Evolutionary conservation across 1,140 invertebrate genomes (phyloP).

Genomic region (Brachionus rotundiformis): DNA sequence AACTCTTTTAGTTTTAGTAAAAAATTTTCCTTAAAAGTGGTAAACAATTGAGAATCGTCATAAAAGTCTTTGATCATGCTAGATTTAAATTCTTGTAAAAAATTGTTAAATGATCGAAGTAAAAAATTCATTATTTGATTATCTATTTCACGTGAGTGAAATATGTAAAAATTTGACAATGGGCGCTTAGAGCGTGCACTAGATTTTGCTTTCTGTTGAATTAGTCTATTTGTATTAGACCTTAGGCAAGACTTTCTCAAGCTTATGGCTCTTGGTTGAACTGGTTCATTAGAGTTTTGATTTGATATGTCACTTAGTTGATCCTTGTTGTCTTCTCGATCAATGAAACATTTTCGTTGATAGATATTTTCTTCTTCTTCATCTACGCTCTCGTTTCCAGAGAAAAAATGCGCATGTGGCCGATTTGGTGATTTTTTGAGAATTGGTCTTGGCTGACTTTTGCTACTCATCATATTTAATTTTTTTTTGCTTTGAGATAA

Average conservation of each 20-base stretch:
- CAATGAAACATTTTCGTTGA: not conserved
- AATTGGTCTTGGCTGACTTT: slow-evolving; percentile 28
- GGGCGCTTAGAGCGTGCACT: not conserved
- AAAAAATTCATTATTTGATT: slow-evolving; percentile 46
- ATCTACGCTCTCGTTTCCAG: slow-evolving; percentile 5
- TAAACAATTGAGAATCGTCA: slow-evolving; percentile 37
- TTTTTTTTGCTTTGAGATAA: not conserved
- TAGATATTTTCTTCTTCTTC: slow-evolving; percentile 21
- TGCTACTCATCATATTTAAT: slow-evolving; percentile 19
- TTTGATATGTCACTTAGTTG: slow-evolving; percentile 15
- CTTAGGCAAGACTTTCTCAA: slow-evolving; percentile 25
- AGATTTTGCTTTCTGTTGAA: not conserved
- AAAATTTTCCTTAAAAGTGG: slow-evolving; percentile 25
- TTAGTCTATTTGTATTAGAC: not conserved
- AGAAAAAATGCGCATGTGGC: slow-evolving; percentile 6
- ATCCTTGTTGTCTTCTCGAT: not conserved
- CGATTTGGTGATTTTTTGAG: not conserved
- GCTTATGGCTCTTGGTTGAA: not conserved
- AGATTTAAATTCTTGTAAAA: slow-evolving; percentile 25
- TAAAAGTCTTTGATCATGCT: slow-evolving; percentile 27
- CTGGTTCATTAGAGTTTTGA: not conserved
- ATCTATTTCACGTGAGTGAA: slow-evolving; percentile 24
- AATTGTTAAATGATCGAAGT: slow-evolving; percentile 39
- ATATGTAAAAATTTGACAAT: not conserved
- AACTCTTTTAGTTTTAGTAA: slow-evolving; percentile 25